phyloP scores from a whole-genome alignment of 2,797 vertebrate genomes.

The Hypotaenidia okinawae region DNA sequence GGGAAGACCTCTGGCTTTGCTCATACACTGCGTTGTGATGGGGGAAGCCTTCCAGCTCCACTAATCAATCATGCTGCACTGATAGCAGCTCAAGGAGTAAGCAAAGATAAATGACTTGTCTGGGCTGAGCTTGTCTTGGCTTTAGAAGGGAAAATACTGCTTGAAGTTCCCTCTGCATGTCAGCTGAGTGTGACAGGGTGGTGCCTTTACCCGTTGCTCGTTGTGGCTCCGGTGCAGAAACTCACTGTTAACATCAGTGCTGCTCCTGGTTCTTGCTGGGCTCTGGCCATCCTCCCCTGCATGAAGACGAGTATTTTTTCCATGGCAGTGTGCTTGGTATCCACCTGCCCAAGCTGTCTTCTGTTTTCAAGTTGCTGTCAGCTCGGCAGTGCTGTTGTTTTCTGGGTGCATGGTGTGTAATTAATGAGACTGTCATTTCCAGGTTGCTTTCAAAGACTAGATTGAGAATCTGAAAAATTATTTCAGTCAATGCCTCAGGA shows the following conservation, averaged over 20 bases:
- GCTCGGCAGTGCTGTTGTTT: not conserved
- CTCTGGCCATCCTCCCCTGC: not conserved
- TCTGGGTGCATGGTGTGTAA: slow-evolving; percentile 10
- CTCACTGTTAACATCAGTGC: not conserved
- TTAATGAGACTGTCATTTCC: slow-evolving; percentile 39
- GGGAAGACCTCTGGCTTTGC: not conserved
- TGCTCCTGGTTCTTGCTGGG: not conserved
- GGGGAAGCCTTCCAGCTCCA: not conserved
- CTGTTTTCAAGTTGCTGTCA: not conserved
- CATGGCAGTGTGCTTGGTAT: not conserved
- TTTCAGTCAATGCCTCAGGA: not conserved
- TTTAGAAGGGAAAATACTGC: not conserved
- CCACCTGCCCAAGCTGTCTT: not conserved
- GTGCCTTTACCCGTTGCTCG: not conserved
- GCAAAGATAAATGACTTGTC: not conserved
- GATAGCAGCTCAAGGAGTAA: not conserved
- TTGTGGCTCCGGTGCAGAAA: not conserved
- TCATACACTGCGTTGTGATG: not conserved
- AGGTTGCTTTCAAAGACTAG: not conserved
- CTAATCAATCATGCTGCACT: not conserved
- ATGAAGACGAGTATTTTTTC: not conserved
- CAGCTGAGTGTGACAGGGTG: not conserved
- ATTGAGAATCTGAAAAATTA: slow-evolving; percentile 1
- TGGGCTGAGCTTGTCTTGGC: not conserved
- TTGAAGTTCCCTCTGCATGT: not conserved